A percentile compares a stretch with the other conserved stretches of the same genome.
Conservation (phyloP, 2,113 vertebrate genomes). For the Mohoua ochrocephala region DNA sequence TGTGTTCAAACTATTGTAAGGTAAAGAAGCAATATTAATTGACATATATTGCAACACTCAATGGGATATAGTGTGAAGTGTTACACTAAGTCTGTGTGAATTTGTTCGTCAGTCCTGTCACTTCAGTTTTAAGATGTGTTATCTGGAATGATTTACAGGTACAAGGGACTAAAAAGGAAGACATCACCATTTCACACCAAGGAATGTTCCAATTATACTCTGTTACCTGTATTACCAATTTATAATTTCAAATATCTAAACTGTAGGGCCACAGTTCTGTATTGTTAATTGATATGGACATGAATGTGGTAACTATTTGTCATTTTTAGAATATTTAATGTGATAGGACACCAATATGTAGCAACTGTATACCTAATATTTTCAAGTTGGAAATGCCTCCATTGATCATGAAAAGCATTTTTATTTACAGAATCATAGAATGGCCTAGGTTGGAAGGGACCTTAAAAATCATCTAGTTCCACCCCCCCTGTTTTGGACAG, state of each 20-base stretch:
- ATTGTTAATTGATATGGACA: slow-evolving; percentile 49
- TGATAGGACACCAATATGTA: not conserved
- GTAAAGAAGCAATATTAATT: slow-evolving; percentile 76
- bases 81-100: slow-evolving; percentile 77
- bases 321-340: slow-evolving; percentile 11
- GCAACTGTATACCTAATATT: not conserved
- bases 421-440: not conserved
- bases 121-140: slow-evolving; percentile 77
- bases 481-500: not conserved
- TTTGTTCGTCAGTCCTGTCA: slow-evolving; percentile 75
- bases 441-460: not conserved
- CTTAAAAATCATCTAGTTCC: not conserved
- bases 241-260: slow-evolving; percentile 53
- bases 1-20: slow-evolving; percentile 70
- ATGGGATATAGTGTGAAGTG: slow-evolving; percentile 76
- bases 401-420: not conserved
- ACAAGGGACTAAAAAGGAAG: slow-evolving; percentile 68
- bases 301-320: not conserved
- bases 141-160: slow-evolving; percentile 76
- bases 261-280: slow-evolving; percentile 3
- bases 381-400: not conserved
- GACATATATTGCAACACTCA: slow-evolving; percentile 76
- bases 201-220: slow-evolving; percentile 63
- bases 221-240: slow-evolving; percentile 70
- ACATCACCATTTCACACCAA: slow-evolving; percentile 67